Conservation (phyloP, 2,888 invertebrate genomes). For the Pterostichus madidus region DNA sequence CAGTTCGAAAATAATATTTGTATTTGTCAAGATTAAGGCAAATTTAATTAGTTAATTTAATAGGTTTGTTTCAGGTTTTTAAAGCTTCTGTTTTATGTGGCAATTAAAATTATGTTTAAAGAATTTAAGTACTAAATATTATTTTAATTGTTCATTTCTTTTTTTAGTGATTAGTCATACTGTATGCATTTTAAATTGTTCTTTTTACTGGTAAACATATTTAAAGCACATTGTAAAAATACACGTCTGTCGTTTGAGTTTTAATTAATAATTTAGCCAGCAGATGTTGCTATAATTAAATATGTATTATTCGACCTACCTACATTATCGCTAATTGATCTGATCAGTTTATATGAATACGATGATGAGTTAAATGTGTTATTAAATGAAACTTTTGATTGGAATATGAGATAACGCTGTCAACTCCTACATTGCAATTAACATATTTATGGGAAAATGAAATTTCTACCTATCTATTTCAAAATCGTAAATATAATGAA, state of each 20-base stretch:
- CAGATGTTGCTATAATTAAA: constrained; percentile 28
- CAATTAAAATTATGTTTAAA: background rate
- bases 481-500: constrained; percentile 1
- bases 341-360: constrained; percentile 33
- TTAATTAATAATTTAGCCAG: constrained; percentile 7
- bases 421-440: constrained; percentile 36
- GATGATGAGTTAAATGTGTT: constrained; percentile 33
- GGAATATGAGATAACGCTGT: constrained; percentile 22
- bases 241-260: background rate
- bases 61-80: background rate
- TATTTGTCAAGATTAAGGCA: constrained; percentile 3
- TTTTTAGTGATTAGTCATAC: background rate
- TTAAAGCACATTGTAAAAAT: background rate
- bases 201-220: background rate
- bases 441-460: constrained; percentile 32
- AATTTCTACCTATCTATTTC: background rate
- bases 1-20: background rate
- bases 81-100: constrained; percentile 14
- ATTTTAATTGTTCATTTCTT: background rate
- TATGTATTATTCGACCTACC: constrained; percentile 43
- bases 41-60: constrained; percentile 6
- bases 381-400: constrained; percentile 33
- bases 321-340: constrained; percentile 41
- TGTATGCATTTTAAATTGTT: background rate
- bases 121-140: no score